Percentiles rank a stretch among this genome's conserved stretches.
phyloP scores from a whole-genome alignment of 2,888 invertebrate species.

The Leptopilina drosophilae region DNA sequence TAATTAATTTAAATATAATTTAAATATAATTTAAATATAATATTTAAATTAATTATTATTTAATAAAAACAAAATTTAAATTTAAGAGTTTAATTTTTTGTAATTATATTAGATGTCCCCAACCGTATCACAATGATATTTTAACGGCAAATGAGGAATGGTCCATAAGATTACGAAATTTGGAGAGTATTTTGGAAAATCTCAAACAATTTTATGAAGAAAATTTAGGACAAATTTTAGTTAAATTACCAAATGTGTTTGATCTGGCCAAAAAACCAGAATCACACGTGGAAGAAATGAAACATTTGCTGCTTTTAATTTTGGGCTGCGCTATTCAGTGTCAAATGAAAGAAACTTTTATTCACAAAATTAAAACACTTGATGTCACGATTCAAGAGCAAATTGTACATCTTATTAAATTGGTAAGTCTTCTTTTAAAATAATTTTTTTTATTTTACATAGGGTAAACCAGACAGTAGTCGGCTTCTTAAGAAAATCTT shows the following conservation, averaged over 20 bases:
- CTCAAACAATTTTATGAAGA: conserved; percentile 85
- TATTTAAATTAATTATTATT: too few species aligned
- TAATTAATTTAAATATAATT: too few species aligned
- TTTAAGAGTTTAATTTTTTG: too few species aligned
- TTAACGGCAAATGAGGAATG: conserved; percentile 77
- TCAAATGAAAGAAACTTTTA: conserved; percentile 94
- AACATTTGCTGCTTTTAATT: conserved; percentile 89
- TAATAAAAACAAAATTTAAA: too few species aligned
- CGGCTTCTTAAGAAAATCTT: too few species aligned
- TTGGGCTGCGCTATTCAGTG: conserved; percentile 98
- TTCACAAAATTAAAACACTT: conserved; percentile 92
- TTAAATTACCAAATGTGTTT: conserved; percentile 88
- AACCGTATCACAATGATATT: conserved; percentile 77
- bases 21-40: too few species aligned
- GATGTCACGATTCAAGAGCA: conserved; percentile 92
- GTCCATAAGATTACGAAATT: conserved; percentile 86
- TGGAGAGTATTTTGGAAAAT: conserved; percentile 91
- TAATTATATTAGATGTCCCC: conserved; percentile 76
- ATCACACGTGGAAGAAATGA: conserved; percentile 85
- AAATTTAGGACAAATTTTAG: conserved; percentile 90
- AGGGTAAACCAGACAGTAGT: too few species aligned
- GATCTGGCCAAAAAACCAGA: conserved; percentile 86
- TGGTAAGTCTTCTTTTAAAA: conserved; percentile 79
- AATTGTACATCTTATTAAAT: conserved; percentile 95
- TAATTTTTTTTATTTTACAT: not conserved